Base-by-base conservation (phyloP, 1,140 invertebrate species). In the Cydia pomonella region DNA sequence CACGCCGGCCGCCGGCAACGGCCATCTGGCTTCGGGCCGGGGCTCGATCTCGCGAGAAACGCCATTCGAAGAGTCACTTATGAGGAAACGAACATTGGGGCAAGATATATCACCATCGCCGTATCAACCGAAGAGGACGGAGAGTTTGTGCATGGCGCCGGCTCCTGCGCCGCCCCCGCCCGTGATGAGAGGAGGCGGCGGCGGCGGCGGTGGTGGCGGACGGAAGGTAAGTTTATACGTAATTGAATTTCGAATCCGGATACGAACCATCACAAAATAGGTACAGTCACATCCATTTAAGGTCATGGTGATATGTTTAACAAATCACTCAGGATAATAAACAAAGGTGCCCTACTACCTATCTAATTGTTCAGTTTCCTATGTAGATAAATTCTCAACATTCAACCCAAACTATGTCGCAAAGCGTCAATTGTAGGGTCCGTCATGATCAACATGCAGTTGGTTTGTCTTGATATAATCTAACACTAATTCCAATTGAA, bases 61-160 rank as follows among this genome's bases (percentile, higher is more conserved):
- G 75, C 96, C 96, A 53, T 97, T 97, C 87, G 97, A 97, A 84
- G 97, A 97, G 66, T 95, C 96, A 23, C 94, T 97, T 73, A 84
- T 97, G 78, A 94, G 96, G 84, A 97, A 97, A 87, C 94, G 96
- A 80, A 95, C 94, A 75, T 94, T 97, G 69, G 97, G 96, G 63
- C 97, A 97, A 93, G 97, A 98, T 87, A 98, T 98, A 87, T 95
- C 97, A 83, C 96, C 97, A 44, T 97, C 97, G 82, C 95, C 95
- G 73, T 95, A 95, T 77, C 97, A 97, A 87, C 97, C 97, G 50
- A 98, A 98, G 89, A 94, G 97, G 80, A 98, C 97, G 71, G 97
- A 98, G 87, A 98, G 97, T 90, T 93, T 97, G 66, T 96, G 95
- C 86, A 94, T 96, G 79, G 92, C 94, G 73, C 94, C 94, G 29